phyloP scores from a whole-genome alignment of 2,797 vertebrate genomes.

The Megaceryle alcyon region DNA sequence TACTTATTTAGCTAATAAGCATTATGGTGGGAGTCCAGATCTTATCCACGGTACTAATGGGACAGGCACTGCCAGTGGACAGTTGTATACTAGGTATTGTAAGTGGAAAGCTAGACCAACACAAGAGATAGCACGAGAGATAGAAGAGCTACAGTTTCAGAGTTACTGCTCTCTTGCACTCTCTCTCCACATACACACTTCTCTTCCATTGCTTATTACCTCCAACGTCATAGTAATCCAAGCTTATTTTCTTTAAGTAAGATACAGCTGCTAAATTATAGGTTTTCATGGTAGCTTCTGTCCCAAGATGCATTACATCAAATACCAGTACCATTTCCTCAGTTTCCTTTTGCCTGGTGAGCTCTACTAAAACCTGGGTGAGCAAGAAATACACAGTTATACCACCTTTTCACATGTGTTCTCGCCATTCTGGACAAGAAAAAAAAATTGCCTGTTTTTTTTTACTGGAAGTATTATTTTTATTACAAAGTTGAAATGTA shows the following conservation, averaged over 20 bases:
- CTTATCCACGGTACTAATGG: not conserved
- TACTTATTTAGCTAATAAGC: not conserved
- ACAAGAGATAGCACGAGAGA: not conserved
- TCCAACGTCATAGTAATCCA: slow-evolving; percentile 87
- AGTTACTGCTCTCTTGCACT: not conserved
- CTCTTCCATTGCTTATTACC: slow-evolving; percentile 74
- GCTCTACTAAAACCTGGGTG: slow-evolving; percentile 88
- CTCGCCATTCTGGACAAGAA: not conserved
- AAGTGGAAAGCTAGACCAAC: not conserved
- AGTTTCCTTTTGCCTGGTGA: slow-evolving; percentile 84
- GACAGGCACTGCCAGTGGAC: not conserved
- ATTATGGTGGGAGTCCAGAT: not conserved
- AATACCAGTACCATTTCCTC: slow-evolving; percentile 87
- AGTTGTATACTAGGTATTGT: not conserved
- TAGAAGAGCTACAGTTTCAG: not conserved
- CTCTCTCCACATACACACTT: not conserved
- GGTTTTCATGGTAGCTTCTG: slow-evolving; percentile 86
- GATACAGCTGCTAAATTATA: slow-evolving; percentile 85
- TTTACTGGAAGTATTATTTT: not conserved
- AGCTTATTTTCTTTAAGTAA: slow-evolving; percentile 87
- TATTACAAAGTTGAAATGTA: not conserved
- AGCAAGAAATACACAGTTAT: not conserved
- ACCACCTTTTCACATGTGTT: not conserved
- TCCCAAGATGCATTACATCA: slow-evolving; percentile 87
- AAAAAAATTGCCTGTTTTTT: not conserved